Evolutionary conservation across 2,888 invertebrate genomes (phyloP).

Genomic region (Chelonus formosanus): DNA sequence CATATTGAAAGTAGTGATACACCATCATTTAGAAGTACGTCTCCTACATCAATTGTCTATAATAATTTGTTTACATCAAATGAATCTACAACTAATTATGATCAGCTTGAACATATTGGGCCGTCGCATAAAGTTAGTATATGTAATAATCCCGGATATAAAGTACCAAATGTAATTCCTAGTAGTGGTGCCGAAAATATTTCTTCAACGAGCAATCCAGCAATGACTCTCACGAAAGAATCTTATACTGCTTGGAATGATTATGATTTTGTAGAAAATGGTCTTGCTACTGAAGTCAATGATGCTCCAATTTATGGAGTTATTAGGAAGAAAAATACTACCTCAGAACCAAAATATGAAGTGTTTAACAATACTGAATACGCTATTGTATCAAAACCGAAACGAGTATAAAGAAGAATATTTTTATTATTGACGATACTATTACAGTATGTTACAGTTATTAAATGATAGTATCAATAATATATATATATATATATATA

Average conservation of each 20-base stretch:
- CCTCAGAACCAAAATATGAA: constrained; percentile 71
- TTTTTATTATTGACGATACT: neutral
- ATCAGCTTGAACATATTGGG: constrained; percentile 82
- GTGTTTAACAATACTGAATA: constrained; percentile 81
- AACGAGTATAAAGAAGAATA: constrained; percentile 73
- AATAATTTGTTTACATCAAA: constrained; percentile 48
- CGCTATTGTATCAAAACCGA: constrained; percentile 85
- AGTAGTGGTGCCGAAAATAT: constrained; percentile 42
- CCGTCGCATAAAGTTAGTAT: constrained; percentile 74
- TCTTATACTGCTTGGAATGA: constrained; percentile 71
- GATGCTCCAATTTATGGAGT: constrained; percentile 76
- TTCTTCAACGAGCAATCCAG: constrained; percentile 41
- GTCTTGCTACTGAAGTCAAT: constrained; percentile 69
- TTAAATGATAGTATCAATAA: too few relatives aligned
- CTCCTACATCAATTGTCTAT: constrained; percentile 50
- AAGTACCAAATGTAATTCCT: constrained; percentile 66
- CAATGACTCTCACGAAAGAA: constrained; percentile 40
- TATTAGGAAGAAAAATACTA: constrained; percentile 70
- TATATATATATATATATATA: too few relatives aligned
- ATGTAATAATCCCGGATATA: constrained; percentile 73
- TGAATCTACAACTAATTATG: constrained; percentile 70
- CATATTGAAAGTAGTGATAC: constrained; percentile 60
- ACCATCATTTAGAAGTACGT: too few relatives aligned
- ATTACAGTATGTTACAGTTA: too few relatives aligned
- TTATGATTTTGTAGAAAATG: constrained; percentile 77